phyloP scores from a whole-genome alignment of 2,797 vertebrate species.

The Danio albolineatus region DNA sequence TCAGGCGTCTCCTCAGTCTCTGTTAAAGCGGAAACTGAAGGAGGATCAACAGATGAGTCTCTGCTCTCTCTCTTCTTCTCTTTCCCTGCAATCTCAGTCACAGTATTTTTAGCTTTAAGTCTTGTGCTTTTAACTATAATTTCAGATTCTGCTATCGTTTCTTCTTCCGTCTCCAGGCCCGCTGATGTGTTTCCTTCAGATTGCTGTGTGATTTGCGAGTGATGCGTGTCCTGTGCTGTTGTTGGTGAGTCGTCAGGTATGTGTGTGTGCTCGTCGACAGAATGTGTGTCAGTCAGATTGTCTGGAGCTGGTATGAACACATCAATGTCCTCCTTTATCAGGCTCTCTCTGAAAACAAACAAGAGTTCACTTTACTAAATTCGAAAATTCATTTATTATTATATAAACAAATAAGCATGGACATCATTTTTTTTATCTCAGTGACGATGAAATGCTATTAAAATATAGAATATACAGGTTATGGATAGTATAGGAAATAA shows the following conservation, averaged over 20 bases:
- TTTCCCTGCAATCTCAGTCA: conserved; percentile 1
- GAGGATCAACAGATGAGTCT: background rate
- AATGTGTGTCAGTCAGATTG: conserved; percentile 67
- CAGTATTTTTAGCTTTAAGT: conserved; percentile 7
- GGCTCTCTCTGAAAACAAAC: conserved; percentile 65
- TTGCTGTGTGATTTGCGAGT: background rate
- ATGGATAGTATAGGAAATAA: background rate
- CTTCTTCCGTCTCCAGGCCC: background rate
- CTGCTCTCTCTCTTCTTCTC: conserved; percentile 7
- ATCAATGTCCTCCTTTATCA: conserved; percentile 75
- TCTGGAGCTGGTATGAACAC: conserved; percentile 69
- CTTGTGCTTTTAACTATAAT: background rate
- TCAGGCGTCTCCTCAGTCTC: conserved; percentile 16
- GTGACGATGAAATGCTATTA: background rate
- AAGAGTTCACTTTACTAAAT: conserved; percentile 5
- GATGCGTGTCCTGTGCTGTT: background rate
- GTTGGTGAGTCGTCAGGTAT: conserved; percentile 15
- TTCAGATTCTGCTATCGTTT: background rate
- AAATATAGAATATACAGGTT: background rate
- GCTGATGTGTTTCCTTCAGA: background rate
- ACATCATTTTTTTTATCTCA: background rate
- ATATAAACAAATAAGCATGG: background rate
- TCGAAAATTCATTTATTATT: background rate
- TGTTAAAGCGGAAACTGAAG: background rate
- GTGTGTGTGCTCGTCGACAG: conserved; percentile 69